Percentiles rank a stretch among this genome's conserved stretches.
Evolutionary conservation across 2,888 invertebrate genomes (phyloP).

Genomic region (Mythimna albipuncta): DNA sequence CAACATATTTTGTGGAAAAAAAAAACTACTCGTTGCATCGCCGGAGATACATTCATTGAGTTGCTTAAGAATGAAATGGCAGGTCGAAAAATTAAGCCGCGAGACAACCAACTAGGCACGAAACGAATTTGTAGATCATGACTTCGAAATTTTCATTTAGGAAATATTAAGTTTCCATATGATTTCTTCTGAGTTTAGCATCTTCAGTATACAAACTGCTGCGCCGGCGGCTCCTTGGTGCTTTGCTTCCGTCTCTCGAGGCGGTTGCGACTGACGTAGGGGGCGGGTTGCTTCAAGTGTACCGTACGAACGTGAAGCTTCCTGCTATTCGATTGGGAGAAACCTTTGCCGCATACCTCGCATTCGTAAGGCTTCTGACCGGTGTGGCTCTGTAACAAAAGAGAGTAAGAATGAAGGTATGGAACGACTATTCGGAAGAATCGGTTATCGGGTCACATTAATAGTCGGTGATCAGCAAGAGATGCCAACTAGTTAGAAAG

Average conservation of each 20-base stretch:
- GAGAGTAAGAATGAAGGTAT: background rate
- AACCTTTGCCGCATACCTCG: conserved; percentile 71
- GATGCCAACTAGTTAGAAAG: too few relatives aligned
- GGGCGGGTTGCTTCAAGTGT: conserved; percentile 75
- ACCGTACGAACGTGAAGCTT: conserved; percentile 74
- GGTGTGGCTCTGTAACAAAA: conserved; percentile 67
- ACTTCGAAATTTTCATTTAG: background rate
- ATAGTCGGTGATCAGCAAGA: too few relatives aligned
- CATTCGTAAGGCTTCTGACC: conserved; percentile 68
- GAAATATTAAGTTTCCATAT: background rate
- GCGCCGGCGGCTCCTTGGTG: conserved; percentile 18
- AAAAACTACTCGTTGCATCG: too few relatives aligned
- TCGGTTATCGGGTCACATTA: too few relatives aligned
- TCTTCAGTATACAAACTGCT: conserved; percentile 33
- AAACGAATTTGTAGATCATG: background rate
- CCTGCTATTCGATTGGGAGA: conserved; percentile 73
- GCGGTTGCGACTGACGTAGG: conserved; percentile 75
- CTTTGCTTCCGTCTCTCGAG: conserved; percentile 48
- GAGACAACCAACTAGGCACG: background rate
- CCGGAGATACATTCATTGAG: too few relatives aligned
- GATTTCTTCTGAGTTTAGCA: background rate
- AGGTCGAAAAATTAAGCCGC: too few relatives aligned
- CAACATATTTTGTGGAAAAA: too few relatives aligned
- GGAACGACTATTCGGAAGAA: too few relatives aligned
- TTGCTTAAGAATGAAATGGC: too few relatives aligned